A percentile compares a stretch with the other conserved stretches of the same genome.
These are phyloP conservation scores for Brenthis hecate DNA, from an alignment of 2,888 invertebrate genomes.

Conservation along the genomic window DNA sequence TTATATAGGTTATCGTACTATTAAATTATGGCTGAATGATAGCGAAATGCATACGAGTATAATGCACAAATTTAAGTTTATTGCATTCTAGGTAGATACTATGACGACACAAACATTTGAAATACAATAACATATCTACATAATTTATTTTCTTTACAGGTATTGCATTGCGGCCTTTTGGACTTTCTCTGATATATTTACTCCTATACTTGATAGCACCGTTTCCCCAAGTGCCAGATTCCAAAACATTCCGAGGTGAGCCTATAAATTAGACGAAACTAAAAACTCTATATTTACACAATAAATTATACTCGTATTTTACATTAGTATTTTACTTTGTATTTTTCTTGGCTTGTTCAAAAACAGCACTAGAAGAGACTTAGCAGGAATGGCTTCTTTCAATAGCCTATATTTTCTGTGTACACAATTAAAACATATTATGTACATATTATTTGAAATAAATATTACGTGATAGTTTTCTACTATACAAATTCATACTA, in stretches of 20 bases:
- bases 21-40: background rate
- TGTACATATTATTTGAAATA: no score
- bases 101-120: background rate
- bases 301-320: slow-evolving; percentile 12
- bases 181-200: slow-evolving; percentile 90
- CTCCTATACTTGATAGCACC: slow-evolving; percentile 90
- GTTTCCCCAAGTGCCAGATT: slow-evolving; percentile 87
- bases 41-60: background rate
- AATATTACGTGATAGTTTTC: no score
- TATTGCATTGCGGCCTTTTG: slow-evolving; percentile 90
- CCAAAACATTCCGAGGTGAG: slow-evolving; percentile 84
- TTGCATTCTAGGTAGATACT: slow-evolving; percentile 9
- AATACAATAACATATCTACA: background rate
- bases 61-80: background rate
- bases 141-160: slow-evolving; percentile 82
- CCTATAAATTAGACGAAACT: slow-evolving; percentile 8
- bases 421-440: no score
- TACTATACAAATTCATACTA: no score
- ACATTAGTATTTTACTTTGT: background rate
- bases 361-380: no score
- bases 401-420: no score
- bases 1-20: background rate
- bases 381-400: no score
- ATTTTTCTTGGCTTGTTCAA: no score
- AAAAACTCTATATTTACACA: slow-evolving; percentile 15